These are phyloP conservation scores for Philotrypesis tridentata DNA, from an alignment of 1,140 invertebrate species.

Conservation along the genomic window DNA sequence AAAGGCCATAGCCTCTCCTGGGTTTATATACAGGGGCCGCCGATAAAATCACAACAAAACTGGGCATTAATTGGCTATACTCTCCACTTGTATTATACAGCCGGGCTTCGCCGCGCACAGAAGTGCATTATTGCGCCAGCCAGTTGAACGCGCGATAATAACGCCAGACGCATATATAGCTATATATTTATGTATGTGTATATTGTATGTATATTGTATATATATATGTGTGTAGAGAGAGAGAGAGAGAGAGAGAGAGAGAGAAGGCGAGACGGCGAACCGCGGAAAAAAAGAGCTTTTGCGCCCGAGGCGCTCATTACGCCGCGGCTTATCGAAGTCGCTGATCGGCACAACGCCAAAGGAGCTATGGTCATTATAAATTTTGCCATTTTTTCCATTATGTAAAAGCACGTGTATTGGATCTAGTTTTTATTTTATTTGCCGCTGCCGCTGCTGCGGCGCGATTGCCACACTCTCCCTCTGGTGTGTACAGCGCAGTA, in stretches of 20 bases:
- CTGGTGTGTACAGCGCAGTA: too few species aligned
- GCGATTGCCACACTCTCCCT: too few species aligned
- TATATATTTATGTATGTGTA: too few species aligned
- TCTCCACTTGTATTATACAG: not conserved
- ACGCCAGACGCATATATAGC: too few species aligned
- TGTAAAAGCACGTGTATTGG: not conserved
- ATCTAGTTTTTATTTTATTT: not conserved
- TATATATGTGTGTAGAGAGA: too few species aligned
- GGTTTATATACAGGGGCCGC: too few species aligned
- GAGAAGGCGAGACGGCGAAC: not conserved
- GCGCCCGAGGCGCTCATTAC: constrained; percentile 30
- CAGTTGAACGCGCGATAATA: not conserved
- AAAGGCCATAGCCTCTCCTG: too few species aligned
- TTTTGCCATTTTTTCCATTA: not conserved
- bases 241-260: not conserved
- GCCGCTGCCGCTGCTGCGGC: too few species aligned
- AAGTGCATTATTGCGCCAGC: constrained; percentile 5
- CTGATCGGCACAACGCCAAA: not conserved
- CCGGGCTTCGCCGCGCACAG: not conserved
- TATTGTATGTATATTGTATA: too few species aligned
- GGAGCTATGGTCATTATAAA: not conserved
- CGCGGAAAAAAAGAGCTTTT: constrained; percentile 8
- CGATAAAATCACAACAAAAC: not conserved
- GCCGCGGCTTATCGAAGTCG: not conserved
- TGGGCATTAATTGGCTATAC: not conserved